Evolutionary conservation across 2,888 invertebrate genomes (phyloP).

Genomic region (Rotaria magnacalcarata): DNA sequence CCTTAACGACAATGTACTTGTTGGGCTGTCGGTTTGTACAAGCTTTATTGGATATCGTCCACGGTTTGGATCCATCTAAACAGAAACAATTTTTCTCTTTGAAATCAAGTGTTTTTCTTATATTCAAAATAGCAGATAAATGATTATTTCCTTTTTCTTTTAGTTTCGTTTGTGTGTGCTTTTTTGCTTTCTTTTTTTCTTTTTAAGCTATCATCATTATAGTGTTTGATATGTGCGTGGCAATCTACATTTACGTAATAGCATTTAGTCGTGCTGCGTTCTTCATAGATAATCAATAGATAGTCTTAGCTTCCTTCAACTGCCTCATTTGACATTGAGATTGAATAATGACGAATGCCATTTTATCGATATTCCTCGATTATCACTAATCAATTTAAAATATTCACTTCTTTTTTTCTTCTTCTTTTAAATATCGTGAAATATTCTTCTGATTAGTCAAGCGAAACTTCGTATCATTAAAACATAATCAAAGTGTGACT

Average conservation of each 20-base stretch:
- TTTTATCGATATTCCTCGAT: neutral
- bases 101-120: too few relatives aligned
- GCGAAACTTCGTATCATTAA: neutral
- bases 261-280: neutral
- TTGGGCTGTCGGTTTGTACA: neutral
- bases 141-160: neutral
- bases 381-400: neutral
- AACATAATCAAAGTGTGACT: neutral
- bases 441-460: neutral
- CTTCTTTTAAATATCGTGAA: neutral
- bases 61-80: conserved; percentile 24
- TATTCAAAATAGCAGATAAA: too few relatives aligned
- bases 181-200: neutral
- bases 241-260: neutral
- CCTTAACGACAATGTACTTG: conserved; percentile 30
- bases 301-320: neutral
- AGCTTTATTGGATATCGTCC: conserved; percentile 2
- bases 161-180: neutral
- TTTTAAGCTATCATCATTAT: neutral
- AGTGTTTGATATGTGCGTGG: neutral
- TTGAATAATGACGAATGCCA: neutral
- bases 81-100: neutral
- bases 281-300: neutral
- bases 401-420: neutral
- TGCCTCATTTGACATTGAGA: conserved; percentile 10